Evolutionary conservation across 1,140 invertebrate genomes (phyloP), one percentile per base, ranked within the genome.

Genomic region (Anadara kagoshimensis): DNA sequence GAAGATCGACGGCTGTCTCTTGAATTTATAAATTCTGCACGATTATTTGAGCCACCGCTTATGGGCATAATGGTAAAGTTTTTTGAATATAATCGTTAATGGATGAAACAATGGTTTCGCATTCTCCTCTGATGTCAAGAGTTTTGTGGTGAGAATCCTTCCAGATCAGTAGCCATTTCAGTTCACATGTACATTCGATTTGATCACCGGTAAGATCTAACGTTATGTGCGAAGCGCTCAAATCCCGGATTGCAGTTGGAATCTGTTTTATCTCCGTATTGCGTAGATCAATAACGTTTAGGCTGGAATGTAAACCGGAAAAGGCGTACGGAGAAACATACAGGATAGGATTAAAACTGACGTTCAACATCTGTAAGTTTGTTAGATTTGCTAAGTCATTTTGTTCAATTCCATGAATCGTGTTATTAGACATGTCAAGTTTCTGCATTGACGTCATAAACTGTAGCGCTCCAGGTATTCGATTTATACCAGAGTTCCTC

Each of bases 251-350:
- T 5, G 73, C 73, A 36, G 67, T 70, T 51, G 73, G 73, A 45
- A 75, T 57, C 18, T n/a, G 12, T 22, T n/a, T 66, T 5, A 75
- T 41, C 5, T 29, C 1, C 7, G 62, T 56, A 43, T 62, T 62
- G 26, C 36, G 43, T 5, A 75, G 47, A 45, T 75, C 73, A 12
- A 75, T 18, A 36, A 45, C 41, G 4, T 49, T 41, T 14, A 75
- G 43, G 11, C 70, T 51, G 20, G 10, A 47, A 51, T 58, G 63
- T 36, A 36, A 36, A 44, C 16, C 61, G 16, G 51, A 24, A 36
- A 75, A 75, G 1, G 73, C 67, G 26, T 70, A n/a, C 22, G 61
- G 47, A 18, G 73, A 75, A 61, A 75, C 53, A n/a, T 75, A 75
- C 14, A 70, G 54, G n/a, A 75, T 70, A 18, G 73, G 73, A 45